Percentiles rank a stretch among this genome's conserved stretches.
phyloP scores from a whole-genome alignment of 1,140 invertebrate species.

The Saccostrea echinata region DNA sequence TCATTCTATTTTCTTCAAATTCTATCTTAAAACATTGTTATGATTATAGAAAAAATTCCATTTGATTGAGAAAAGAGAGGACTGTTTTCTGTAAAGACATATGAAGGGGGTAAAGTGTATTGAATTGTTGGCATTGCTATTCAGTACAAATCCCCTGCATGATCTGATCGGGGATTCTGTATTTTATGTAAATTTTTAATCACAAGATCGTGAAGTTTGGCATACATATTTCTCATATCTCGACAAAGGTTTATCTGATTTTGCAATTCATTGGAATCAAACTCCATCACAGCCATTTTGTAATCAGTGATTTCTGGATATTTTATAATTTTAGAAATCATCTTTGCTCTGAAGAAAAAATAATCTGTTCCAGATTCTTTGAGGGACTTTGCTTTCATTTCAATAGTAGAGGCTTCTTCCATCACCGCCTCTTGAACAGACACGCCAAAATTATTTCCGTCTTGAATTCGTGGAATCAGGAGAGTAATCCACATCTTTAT shows the following conservation, averaged over 20 bases:
- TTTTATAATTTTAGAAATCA: neutral
- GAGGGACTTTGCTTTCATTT: neutral
- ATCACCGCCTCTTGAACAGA: neutral
- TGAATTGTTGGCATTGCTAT: neutral
- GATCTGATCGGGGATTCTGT: neutral
- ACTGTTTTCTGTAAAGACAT: no score
- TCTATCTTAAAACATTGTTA: no score
- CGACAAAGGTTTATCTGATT: neutral
- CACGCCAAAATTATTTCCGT: neutral
- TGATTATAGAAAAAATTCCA: no score
- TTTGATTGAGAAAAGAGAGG: no score
- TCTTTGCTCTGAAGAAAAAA: neutral
- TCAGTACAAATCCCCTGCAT: neutral
- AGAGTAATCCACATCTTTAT: neutral
- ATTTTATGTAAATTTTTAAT: neutral
- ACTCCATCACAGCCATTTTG: neutral
- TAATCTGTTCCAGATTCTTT: neutral
- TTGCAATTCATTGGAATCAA: neutral
- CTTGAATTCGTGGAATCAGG: neutral
- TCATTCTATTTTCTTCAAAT: no score
- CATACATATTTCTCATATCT: neutral
- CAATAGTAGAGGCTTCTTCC: neutral
- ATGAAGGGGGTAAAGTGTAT: no score
- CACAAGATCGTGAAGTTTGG: neutral
- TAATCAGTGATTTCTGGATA: neutral